Evolutionary conservation across 2,888 invertebrate genomes (phyloP), one percentile per base, ranked within the genome.

Genomic region (Holacanthella duospinosa): DNA sequence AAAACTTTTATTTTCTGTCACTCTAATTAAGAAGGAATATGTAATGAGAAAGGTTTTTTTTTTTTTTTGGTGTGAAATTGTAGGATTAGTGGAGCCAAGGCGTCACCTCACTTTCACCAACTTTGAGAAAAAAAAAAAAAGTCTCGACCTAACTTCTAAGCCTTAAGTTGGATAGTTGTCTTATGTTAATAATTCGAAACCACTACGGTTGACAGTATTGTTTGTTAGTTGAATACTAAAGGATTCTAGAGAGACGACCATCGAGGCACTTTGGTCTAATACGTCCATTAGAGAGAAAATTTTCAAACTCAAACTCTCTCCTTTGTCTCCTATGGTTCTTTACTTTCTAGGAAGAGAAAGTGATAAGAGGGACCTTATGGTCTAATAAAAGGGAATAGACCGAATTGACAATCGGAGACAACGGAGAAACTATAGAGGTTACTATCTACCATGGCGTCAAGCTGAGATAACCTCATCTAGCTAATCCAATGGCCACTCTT

Each of bases 231-330:
- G 48, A 21, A 48, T 48, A 16, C 21, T 48, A 48, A n/a, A 48
- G 9, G 48, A 9, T n/a, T n/a, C n/a, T n/a, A n/a, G n/a, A n/a
- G n/a, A n/a, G n/a, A n/a, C n/a, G 12, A 48, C 19, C 48, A 48
- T 48, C 48, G n/a, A 48, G 48, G 48, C 48, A 48, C 48, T 48
- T 48, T 48, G 28, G n/a, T 29, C 29, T 44, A 59, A 43, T 59
- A 43, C 43, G 43, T 19, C 48, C 26, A 25, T 43, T 59, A 29
- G 25, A 28, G 25, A 2, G 9, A 25, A 9, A 4, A 6, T 59
- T 19, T 26, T 43, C 24, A 2, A n/a, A 16, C 27, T 36, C 58
- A n/a, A n/a, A n/a, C 27, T 9, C 36, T 29, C 29, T 58, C 29
- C 43, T 9, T 43, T 48, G 48, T 43, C 43, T 28, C 48, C 36